Percentiles rank a stretch among this genome's conserved stretches.
Evolutionary conservation across 1,140 invertebrate species (phyloP).

Genomic region (Drosophila sp.): DNA sequence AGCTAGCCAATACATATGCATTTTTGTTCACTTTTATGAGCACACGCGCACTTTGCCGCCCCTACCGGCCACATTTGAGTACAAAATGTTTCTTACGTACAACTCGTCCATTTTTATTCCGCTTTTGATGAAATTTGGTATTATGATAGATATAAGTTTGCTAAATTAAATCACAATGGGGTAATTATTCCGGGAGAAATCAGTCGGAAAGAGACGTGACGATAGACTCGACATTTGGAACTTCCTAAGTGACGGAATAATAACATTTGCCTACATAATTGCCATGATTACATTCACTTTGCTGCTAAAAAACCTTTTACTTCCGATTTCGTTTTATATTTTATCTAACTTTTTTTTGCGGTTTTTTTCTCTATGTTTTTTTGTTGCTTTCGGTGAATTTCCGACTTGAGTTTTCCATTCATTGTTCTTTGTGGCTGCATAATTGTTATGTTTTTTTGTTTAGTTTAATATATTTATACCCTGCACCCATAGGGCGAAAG

Average conservation of each 20-base stretch:
- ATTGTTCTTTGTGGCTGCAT: slow-evolving; percentile 54
- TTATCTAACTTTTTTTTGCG: background rate
- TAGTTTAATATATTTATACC: slow-evolving; percentile 1
- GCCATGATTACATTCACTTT: slow-evolving; percentile 43
- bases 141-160: too few relatives aligned
- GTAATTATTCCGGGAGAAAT: too few relatives aligned
- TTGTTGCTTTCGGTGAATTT: slow-evolving; percentile 36
- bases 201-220: too few relatives aligned
- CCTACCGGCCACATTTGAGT: too few relatives aligned
- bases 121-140: too few relatives aligned
- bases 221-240: slow-evolving; percentile 41
- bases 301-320: slow-evolving; percentile 37
- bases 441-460: slow-evolving; percentile 49
- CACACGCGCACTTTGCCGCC: too few relatives aligned
- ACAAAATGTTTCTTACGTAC: too few relatives aligned
- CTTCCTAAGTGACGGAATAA: background rate
- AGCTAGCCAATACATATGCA: too few relatives aligned
- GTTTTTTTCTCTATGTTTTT: slow-evolving; percentile 45
- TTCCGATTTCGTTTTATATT: slow-evolving; percentile 48
- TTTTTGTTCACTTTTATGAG: too few relatives aligned
- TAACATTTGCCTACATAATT: slow-evolving; percentile 18
- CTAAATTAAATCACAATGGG: too few relatives aligned
- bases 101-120: too few relatives aligned
- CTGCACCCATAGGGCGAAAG: too few relatives aligned
- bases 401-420: slow-evolving; percentile 53